phyloP scores from a whole-genome alignment of 1,140 invertebrate genomes.

The Trachelipus rathkii region DNA sequence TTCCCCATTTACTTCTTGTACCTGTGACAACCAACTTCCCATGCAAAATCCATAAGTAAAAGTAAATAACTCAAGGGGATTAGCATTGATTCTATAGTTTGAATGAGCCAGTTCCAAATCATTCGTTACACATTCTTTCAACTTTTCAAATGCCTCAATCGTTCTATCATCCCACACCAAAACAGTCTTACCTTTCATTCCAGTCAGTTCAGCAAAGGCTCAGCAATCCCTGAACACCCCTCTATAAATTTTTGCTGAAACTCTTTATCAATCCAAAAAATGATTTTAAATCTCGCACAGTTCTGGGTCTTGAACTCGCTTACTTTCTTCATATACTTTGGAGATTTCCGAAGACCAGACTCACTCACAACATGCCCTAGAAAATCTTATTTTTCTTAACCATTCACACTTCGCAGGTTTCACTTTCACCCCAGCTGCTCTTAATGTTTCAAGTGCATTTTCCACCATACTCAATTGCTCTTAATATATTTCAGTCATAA shows the following conservation, averaged over 20 bases:
- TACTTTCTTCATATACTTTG: background rate
- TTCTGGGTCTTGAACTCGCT: background rate
- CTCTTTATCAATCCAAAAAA: too few relatives aligned
- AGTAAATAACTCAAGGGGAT: background rate
- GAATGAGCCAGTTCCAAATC: background rate
- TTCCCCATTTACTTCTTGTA: background rate
- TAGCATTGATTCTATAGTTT: background rate
- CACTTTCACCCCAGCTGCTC: background rate
- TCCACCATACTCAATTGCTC: background rate
- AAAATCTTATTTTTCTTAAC: background rate
- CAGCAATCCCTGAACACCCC: background rate
- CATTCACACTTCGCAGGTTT: background rate
- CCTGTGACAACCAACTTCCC: background rate
- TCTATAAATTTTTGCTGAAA: background rate
- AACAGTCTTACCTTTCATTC: background rate
- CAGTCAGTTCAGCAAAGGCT: background rate
- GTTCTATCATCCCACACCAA: background rate
- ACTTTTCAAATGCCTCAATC: background rate
- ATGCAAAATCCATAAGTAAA: background rate
- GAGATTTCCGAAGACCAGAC: background rate
- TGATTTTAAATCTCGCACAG: background rate
- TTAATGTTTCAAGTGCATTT: background rate
- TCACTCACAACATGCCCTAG: background rate
- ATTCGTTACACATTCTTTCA: background rate
- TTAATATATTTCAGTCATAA: background rate